A percentile compares a stretch with the other conserved stretches of the same genome.
phyloP scores from a whole-genome alignment of 2,888 invertebrate genomes.

The Euproctis similis region DNA sequence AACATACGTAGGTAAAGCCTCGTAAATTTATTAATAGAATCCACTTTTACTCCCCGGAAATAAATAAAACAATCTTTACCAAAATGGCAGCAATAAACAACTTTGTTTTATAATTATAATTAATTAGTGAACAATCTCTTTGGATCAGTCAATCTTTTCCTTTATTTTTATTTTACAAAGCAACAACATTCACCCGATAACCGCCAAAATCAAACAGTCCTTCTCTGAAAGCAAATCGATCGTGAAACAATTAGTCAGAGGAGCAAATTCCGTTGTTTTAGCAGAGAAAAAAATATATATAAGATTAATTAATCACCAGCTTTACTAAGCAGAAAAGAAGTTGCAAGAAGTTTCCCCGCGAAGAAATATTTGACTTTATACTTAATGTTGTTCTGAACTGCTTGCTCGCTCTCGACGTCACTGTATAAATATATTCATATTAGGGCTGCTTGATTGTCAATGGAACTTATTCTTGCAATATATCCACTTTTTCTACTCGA shows the following conservation, averaged over 20 bases:
- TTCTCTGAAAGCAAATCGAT: conserved; percentile 16
- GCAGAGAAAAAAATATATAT: conserved; percentile 12
- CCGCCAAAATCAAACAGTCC: conserved; percentile 6
- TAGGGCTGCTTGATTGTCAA: too few relatives aligned
- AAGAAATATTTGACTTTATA: conserved; percentile 27
- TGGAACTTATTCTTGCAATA: too few relatives aligned
- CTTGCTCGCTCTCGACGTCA: conserved; percentile 15
- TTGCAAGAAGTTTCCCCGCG: conserved; percentile 17
- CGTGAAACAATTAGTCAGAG: conserved; percentile 20
- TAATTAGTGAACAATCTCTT: neutral
- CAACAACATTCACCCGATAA: neutral
- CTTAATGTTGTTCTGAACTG: conserved; percentile 16
- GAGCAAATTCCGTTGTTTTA: conserved; percentile 22
- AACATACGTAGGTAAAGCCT: too few relatives aligned
- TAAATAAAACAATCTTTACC: too few relatives aligned
- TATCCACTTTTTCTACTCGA: too few relatives aligned
- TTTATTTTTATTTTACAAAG: neutral
- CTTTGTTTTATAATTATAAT: too few relatives aligned
- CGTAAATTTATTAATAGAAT: too few relatives aligned
- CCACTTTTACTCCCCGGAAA: too few relatives aligned
- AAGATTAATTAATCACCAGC: conserved; percentile 25
- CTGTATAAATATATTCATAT: conserved; percentile 5
- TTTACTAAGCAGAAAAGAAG: conserved; percentile 26
- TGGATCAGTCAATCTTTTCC: neutral
- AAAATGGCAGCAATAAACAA: too few relatives aligned